These are phyloP conservation scores for Drosophila limbata DNA, from an alignment of 2,888 invertebrate species.

Conservation along the genomic window DNA sequence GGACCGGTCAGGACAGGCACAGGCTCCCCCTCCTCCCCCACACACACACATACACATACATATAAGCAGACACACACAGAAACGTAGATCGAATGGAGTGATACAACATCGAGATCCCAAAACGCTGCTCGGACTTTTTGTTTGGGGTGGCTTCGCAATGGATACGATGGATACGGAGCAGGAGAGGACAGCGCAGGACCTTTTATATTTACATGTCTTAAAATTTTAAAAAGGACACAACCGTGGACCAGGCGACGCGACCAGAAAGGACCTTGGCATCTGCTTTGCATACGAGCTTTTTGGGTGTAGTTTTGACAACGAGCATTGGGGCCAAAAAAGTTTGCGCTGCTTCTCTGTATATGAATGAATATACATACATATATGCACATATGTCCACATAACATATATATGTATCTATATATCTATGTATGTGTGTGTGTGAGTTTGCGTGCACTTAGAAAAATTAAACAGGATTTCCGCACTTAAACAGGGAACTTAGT, in stretches of 20 bases:
- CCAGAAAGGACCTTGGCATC: conserved; percentile 72
- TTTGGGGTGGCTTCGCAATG: conserved; percentile 38
- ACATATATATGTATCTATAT: conserved; percentile 1
- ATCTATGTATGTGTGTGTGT: conserved; percentile 1
- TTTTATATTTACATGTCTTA: conserved; percentile 82
- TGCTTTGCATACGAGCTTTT: conserved; percentile 69
- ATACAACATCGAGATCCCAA: conserved; percentile 73
- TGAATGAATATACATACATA: conserved; percentile 13
- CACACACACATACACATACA: conserved; percentile 32
- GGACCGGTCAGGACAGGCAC: conserved; percentile 70
- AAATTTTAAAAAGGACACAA: conserved; percentile 80
- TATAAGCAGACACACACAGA: conserved; percentile 21
- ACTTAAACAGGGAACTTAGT: too few species aligned
- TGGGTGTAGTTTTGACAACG: conserved; percentile 79
- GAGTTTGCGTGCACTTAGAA: conserved; percentile 20
- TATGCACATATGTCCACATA: conserved; percentile 14
- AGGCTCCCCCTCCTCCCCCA: conserved; percentile 21
- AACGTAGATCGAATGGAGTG: conserved; percentile 70
- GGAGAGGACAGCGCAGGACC: conserved; percentile 73
- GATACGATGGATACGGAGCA: conserved; percentile 12
- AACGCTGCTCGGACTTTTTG: conserved; percentile 61
- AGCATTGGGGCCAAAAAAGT: conserved; percentile 64
- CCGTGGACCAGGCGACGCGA: conserved; percentile 45
- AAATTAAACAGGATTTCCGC: too few species aligned
- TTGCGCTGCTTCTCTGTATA: conserved; percentile 31